Percentiles rank a stretch among this genome's conserved stretches.
Evolutionary conservation across 2,113 vertebrate genomes (phyloP).

Genomic region (Pelecanus crispus): DNA sequence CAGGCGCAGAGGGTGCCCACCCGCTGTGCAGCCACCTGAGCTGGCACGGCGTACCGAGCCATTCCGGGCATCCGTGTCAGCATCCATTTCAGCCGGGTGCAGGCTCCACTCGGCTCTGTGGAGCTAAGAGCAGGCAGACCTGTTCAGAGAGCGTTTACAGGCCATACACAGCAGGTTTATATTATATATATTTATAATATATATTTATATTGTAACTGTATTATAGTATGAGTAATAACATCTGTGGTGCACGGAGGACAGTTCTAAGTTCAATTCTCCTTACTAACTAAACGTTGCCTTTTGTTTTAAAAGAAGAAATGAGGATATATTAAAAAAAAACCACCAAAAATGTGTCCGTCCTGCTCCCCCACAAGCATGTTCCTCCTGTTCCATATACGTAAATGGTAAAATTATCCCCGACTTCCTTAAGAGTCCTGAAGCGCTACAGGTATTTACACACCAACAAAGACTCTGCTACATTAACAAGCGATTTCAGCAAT

Average conservation of each 20-base stretch:
- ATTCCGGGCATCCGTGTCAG: neutral
- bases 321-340: neutral
- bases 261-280: neutral
- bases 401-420: neutral
- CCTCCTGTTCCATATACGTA: neutral
- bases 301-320: neutral
- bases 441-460: neutral
- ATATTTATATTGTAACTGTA: neutral
- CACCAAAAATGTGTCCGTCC: neutral
- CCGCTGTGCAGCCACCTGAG: neutral
- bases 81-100: neutral
- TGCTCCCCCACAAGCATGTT: neutral
- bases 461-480: neutral
- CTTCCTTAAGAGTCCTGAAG: neutral
- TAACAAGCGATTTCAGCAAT: neutral
- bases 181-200: too few species aligned
- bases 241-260: neutral
- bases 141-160: too few species aligned
- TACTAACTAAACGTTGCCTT: neutral
- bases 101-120: neutral
- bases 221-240: neutral
- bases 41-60: fast-evolving
- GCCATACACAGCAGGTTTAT: neutral
- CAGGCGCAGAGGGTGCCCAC: neutral
- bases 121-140: neutral